Evolutionary conservation across 2,797 vertebrate genomes (phyloP), one percentile per base, ranked within the genome.

Genomic region (Sebastes elongatus): DNA sequence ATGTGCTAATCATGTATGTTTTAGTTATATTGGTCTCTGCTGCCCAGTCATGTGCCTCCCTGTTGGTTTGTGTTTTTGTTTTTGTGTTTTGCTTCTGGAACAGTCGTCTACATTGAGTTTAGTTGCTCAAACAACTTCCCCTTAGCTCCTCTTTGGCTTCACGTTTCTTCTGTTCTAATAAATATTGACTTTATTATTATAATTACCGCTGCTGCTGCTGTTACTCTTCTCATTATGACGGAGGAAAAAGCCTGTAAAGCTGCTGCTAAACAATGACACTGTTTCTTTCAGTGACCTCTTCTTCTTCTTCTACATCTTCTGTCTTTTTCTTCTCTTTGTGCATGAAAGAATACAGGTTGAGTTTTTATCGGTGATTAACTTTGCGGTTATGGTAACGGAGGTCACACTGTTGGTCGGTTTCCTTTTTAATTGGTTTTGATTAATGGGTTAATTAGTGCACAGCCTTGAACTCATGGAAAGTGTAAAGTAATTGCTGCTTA

Each of bases 401-500:
- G 13, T 59, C 28, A 18, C 3, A 6, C 25, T 28, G 35, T 71
- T 57, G n/a, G 22, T 42, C 7, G 14, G n/a, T 25, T 62, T 71
- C 7, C 23, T 35, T 63, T 64, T 66, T 55, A 75, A 81, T 60
- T 69, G 16, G 49, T 28, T 33, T 61, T 66, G 53, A 38, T 79
- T 59, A 53, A 57, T 33, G 28, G 25, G 4, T 55, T 62, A 59
- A 66, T 83, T 61, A 76, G 52, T 25, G 49, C 49, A 25, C 30
- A 42, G 73, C 20, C 18, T 38, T 32, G 42, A 28, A 56, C 32
- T 56, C 59, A n/a, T 49, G 28, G 20, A 22, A 59, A 25, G 18
- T 10, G 46, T 49, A 7, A 14, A 22, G 38, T 27, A 14, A 65
- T 28, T 79, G 7, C 22, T 28, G 61, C 14, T 35, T 59, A 16